Conservation (phyloP, 2,113 vertebrate species). For the Bombycilla garrulus region DNA sequence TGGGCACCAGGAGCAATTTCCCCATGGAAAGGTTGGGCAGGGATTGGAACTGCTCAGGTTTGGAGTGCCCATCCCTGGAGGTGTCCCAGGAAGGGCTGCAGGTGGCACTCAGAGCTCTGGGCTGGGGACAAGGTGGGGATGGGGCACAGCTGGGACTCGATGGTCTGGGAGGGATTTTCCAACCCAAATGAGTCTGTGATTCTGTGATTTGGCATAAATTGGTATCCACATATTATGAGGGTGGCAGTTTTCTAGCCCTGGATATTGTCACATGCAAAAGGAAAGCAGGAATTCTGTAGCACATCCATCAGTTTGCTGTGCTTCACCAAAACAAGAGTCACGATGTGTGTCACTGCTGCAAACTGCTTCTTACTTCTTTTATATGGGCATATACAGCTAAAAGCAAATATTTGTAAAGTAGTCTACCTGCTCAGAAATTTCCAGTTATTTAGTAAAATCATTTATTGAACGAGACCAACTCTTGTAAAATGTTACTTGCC, state of each 20-base stretch:
- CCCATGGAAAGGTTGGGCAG: fast-evolving
- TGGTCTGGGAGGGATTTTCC: neutral
- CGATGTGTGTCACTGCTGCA: neutral
- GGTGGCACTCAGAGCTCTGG: neutral
- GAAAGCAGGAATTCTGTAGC: neutral
- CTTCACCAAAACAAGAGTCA: neutral
- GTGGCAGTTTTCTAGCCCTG: neutral
- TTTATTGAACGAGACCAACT: neutral
- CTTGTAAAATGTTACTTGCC: neutral
- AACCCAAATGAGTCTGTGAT: neutral
- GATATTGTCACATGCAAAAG: neutral
- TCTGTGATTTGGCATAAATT: neutral
- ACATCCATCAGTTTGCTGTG: neutral
- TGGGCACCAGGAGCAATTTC: neutral
- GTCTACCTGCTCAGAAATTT: neutral
- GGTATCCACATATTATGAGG: neutral
- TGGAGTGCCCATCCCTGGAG: neutral
- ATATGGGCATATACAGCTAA: neutral
- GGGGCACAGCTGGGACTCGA: fast-evolving
- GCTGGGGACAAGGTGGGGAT: neutral
- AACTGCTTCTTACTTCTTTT: neutral
- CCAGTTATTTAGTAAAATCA: neutral
- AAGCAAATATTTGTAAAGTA: neutral
- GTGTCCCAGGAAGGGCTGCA: neutral
- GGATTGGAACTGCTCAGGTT: fast-evolving